Percentiles rank a stretch among this genome's conserved stretches.
Evolutionary conservation across 1,140 invertebrate genomes (phyloP).

Genomic region (Trichogramma pretiosum): DNA sequence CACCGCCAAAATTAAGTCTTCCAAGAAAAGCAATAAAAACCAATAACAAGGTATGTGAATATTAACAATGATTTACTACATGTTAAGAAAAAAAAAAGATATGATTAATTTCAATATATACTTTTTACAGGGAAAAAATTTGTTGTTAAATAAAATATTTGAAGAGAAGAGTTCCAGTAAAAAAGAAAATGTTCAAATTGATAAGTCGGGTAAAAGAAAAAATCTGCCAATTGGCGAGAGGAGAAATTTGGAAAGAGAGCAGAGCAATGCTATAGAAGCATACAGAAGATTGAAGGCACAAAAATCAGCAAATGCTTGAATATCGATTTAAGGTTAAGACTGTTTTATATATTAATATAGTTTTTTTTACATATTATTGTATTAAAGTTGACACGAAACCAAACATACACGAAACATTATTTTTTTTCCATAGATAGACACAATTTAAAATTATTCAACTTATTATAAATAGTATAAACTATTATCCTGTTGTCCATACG

Average conservation of each 20-base stretch:
- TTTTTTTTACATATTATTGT: conserved; percentile 8
- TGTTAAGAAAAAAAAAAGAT: too few relatives aligned
- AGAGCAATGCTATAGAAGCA: conserved; percentile 50
- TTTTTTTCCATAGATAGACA: conserved; percentile 7
- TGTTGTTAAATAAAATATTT: conserved; percentile 49
- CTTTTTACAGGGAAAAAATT: conserved; percentile 45
- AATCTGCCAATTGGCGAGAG: conserved; percentile 48
- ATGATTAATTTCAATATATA: conserved; percentile 18
- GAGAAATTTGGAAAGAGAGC: conserved; percentile 50
- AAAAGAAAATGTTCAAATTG: conserved; percentile 18
- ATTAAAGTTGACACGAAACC: conserved; percentile 10
- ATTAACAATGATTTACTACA: conserved; percentile 1
- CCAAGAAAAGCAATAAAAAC: conserved; percentile 42
- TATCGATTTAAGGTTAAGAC: conserved; percentile 14
- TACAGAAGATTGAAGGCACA: conserved; percentile 50
- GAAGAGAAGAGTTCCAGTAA: conserved; percentile 17
- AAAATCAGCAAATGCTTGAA: conserved; percentile 22
- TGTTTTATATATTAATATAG: too few relatives aligned
- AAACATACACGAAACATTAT: too few relatives aligned
- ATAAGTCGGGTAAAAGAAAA: conserved; percentile 51
- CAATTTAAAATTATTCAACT: background rate
- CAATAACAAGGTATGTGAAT: conserved; percentile 37
- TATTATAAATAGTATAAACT: conserved; percentile 3
- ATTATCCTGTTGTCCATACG: conserved; percentile 74
- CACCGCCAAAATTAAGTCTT: conserved; percentile 49